Conservation (phyloP, 2,888 invertebrate genomes). For the Eupithecia insigniata region DNA sequence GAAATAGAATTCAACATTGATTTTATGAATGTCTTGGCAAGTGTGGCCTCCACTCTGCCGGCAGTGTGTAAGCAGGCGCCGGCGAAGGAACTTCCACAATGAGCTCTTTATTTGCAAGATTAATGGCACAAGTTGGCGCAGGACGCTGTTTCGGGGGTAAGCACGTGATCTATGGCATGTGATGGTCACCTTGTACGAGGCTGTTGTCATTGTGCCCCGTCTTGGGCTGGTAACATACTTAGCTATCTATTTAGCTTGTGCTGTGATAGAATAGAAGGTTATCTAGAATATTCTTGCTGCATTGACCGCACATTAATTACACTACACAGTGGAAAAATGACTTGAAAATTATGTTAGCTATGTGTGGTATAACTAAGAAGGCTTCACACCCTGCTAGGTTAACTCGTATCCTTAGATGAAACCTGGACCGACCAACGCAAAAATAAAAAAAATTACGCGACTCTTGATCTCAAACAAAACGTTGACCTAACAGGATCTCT, state of each 20-base stretch:
- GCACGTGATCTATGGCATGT: conserved; percentile 38
- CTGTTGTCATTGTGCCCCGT: not conserved
- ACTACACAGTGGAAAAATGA: not conserved
- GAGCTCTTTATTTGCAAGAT: conserved; percentile 46
- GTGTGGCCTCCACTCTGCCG: not conserved
- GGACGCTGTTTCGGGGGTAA: conserved; percentile 41
- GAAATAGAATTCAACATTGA: not conserved
- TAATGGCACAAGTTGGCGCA: conserved; percentile 45
- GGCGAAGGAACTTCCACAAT: conserved; percentile 36
- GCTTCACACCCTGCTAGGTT: not conserved
- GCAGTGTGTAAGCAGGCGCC: not conserved
- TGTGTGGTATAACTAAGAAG: not conserved
- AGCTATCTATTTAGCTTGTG: not conserved
- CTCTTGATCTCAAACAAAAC: not conserved
- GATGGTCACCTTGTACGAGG: conserved; percentile 9
- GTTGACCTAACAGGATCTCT: not conserved
- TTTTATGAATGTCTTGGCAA: conserved; percentile 4
- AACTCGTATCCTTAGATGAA: not conserved
- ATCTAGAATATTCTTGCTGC: not conserved
- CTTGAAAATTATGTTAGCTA: not conserved
- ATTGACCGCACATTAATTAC: not conserved
- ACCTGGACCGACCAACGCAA: no score
- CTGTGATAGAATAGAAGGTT: not conserved
- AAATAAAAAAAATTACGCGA: not conserved
- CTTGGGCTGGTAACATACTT: not conserved